Percentiles rank a stretch among this genome's conserved stretches.
Evolutionary conservation across 2,888 invertebrate genomes (phyloP).

Genomic region (Lepidochrysops patricia): DNA sequence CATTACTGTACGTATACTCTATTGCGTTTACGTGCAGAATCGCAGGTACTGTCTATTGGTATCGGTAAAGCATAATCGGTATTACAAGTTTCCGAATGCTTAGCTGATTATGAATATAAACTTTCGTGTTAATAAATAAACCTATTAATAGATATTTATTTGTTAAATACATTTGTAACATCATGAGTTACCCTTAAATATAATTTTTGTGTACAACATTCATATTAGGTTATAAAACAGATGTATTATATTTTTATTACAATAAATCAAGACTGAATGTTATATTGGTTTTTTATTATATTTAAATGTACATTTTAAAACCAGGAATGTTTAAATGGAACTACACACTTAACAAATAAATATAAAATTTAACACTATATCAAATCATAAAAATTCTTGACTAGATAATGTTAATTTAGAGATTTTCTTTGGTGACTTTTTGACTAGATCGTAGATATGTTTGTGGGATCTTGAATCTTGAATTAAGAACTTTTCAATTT

Average conservation of each 20-base stretch:
- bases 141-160: neutral
- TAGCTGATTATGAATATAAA: too few species aligned
- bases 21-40: too few species aligned
- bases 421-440: neutral
- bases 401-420: neutral
- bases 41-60: too few species aligned
- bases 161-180: neutral
- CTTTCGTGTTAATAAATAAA: too few species aligned
- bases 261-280: slow-evolving; percentile 29
- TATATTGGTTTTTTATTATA: slow-evolving; percentile 19
- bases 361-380: neutral
- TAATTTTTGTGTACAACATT: neutral
- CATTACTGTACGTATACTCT: neutral
- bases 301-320: neutral
- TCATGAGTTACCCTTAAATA: slow-evolving; percentile 3
- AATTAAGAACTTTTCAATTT: neutral
- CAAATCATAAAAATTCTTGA: neutral
- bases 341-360: neutral
- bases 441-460: neutral
- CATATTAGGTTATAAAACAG: neutral
- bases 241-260: slow-evolving; percentile 26
- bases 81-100: too few species aligned
- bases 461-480: neutral
- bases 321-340: neutral
- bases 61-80: too few species aligned